Base-by-base conservation (phyloP, 2,113 vertebrate species). In the Trichechus manatus region DNA sequence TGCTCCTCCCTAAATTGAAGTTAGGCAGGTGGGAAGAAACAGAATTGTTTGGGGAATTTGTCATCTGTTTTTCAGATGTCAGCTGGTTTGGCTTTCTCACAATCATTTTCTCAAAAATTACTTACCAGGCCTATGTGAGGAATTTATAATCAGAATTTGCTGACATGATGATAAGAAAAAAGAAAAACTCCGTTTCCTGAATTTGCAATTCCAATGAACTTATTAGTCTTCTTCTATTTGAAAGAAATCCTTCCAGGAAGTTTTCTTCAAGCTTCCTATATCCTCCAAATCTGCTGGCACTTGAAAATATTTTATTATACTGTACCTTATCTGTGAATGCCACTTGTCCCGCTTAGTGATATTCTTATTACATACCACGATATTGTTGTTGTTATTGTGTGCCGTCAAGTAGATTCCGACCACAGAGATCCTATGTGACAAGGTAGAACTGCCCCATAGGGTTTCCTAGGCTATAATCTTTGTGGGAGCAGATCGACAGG, bases 141-240 rank as follows among this genome's bases (percentile, higher is more conserved):
- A 93, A 91, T 36, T 97, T 90, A 83, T 44, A 81, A 79, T 77
- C 33, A 82, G 36, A 96, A 97, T 92, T 94, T 96, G 75, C 64
- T 95, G 75, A 95, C 80, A 85, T 23, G 31, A 64, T 63, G 31
- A 4, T 80, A 93, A 79, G 59, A 50, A 87, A 90, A 88, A 56
- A 22, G 47, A 89, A 15, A 91, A 27, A 9, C 63, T 95, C 56
- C 77, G 94, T 83, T 97, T 91, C 89, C 93, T 83, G 56, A 87
- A 68, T 91, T 39, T 91, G 33, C n/a, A 86, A 61, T 93, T 96
- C 47, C 79, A 97, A 88, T 85, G 31, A 96, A 89, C 42, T 89
- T 36, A 61, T 44, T 83, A 92, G 92, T 86, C 64, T 87, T 91
- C 23, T 81, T 70, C 82, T 87, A 70, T 78, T 89, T 20, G 7